phyloP scores from a whole-genome alignment of 92 coral and sea anemone species.

The Parazoanthus darwini region DNA sequence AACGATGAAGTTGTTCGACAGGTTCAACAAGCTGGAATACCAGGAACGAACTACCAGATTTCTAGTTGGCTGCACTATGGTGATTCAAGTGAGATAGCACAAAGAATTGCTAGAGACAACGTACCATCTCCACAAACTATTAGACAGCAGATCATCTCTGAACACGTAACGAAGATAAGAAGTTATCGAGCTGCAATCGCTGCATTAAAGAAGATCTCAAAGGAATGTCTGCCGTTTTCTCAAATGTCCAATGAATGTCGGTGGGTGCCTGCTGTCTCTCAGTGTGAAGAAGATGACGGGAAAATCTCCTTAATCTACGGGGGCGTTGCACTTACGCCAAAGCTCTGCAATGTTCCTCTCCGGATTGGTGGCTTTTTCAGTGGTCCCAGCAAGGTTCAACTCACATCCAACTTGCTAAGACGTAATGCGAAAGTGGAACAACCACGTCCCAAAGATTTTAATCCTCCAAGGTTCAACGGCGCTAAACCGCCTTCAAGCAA shows the following conservation, averaged over 20 bases:
- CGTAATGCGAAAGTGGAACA: not conserved
- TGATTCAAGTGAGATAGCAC: constrained; percentile 34
- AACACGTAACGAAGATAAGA: constrained; percentile 8
- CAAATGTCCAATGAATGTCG: constrained; percentile 27
- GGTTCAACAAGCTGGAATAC: constrained; percentile 26
- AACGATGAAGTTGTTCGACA: constrained; percentile 37
- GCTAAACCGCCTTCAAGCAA: not conserved
- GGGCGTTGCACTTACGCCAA: constrained; percentile 34
- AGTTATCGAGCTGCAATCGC: not conserved
- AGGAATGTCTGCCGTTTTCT: constrained; percentile 16
- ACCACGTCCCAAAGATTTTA: not conserved
- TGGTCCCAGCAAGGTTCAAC: not conserved
- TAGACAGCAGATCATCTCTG: constrained; percentile 6
- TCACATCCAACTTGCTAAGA: not conserved
- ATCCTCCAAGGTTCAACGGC: not conserved
- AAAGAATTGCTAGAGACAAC: constrained; percentile 31
- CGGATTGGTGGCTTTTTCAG: not conserved
- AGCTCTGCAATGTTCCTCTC: not conserved
- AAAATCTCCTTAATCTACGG: constrained; percentile 22
- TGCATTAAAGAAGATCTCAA: constrained; percentile 29
- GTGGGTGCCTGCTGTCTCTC: constrained; percentile 52
- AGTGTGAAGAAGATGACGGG: constrained; percentile 36
- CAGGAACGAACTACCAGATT: constrained; percentile 25
- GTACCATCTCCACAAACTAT: constrained; percentile 33
- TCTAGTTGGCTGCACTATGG: constrained; percentile 36